These are phyloP conservation scores for Charanyca ferruginea DNA, from an alignment of 2,888 invertebrate genomes.

Conservation along the genomic window DNA sequence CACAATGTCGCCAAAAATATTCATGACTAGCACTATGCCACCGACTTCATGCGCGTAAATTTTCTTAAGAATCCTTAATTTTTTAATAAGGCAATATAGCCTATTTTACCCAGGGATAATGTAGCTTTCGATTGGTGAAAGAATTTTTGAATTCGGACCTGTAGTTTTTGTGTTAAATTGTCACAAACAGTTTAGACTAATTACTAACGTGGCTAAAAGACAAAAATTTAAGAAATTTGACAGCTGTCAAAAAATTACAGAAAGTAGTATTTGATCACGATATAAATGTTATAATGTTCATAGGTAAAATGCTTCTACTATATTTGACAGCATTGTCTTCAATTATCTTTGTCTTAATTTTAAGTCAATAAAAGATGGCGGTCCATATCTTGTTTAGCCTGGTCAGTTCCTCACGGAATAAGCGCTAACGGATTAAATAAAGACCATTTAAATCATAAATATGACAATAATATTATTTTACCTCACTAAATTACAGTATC, in stretches of 20 bases:
- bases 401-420: constrained; percentile 6
- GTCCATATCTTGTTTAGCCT: constrained; percentile 2
- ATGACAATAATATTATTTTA: constrained; percentile 57
- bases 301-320: no score
- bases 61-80: no score
- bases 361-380: constrained; percentile 13
- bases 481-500: constrained; percentile 45
- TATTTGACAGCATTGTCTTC: neutral
- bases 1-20: constrained; percentile 3
- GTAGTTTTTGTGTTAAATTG: no score
- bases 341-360: neutral
- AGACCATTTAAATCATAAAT: constrained; percentile 44
- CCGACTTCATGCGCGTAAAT: no score
- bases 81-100: no score
- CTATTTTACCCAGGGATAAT: no score
- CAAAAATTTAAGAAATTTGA: constrained; percentile 14
- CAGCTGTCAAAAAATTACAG: constrained; percentile 27
- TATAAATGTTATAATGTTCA: no score
- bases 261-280: neutral
- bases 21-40: no score
- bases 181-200: no score
- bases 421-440: constrained; percentile 17
- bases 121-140: no score
- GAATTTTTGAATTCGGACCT: no score
- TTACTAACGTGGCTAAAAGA: neutral